phyloP scores from a whole-genome alignment of 2,888 invertebrate species.

The Steinernema hermaphroditum region DNA sequence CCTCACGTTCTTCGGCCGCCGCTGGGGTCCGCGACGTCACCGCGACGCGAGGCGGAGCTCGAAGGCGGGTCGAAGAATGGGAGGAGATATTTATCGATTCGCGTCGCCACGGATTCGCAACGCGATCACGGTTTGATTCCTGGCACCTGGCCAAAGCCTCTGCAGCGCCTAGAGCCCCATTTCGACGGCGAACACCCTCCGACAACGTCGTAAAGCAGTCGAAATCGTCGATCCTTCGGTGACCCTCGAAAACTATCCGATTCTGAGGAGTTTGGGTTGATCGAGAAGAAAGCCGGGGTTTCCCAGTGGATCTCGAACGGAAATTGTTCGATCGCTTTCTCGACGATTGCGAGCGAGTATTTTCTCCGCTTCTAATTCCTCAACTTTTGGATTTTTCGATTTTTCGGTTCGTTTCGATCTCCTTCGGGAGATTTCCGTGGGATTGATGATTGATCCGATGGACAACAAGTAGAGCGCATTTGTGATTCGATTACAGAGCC shows the following conservation, averaged over 20 bases:
- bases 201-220: too few relatives aligned
- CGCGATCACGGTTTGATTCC: slow-evolving; percentile 21
- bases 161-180: too few relatives aligned
- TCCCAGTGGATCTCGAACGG: background rate
- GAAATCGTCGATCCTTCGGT: too few relatives aligned
- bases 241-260: too few relatives aligned
- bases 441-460: too few relatives aligned
- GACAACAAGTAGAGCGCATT: too few relatives aligned
- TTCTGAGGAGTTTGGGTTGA: too few relatives aligned
- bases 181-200: too few relatives aligned
- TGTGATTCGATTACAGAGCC: too few relatives aligned
- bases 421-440: background rate
- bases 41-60: background rate
- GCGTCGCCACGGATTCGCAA: background rate
- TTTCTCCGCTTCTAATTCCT: background rate
- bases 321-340: background rate
- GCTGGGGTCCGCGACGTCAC: background rate
- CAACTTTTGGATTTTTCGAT: background rate
- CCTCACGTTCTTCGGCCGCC: slow-evolving; percentile 7
- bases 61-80: slow-evolving; percentile 2
- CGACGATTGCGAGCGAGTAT: background rate
- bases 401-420: background rate
- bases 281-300: too few relatives aligned
- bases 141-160: slow-evolving; percentile 7
- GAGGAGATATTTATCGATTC: background rate